Evolutionary conservation across 35 echinoderm and acorn worm species (phyloP).

Genomic region (Ophioderma brevispina): DNA sequence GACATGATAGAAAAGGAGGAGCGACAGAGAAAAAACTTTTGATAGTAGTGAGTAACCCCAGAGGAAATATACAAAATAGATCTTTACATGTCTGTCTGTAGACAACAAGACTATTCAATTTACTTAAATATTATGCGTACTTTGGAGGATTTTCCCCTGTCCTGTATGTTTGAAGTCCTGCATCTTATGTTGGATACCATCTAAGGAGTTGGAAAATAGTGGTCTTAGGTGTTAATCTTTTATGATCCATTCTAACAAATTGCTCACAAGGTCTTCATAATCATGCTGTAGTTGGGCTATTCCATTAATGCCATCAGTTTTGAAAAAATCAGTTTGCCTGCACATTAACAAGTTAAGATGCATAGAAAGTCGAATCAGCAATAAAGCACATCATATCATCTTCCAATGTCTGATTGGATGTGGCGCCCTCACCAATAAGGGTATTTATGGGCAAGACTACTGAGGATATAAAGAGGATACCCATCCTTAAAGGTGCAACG

Average conservation of each 20-base stretch:
- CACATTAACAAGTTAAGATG: background rate
- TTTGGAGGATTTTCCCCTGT: constrained; percentile 94
- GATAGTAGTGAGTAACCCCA: background rate
- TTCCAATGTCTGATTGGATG: background rate
- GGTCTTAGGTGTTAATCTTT: constrained; percentile 58
- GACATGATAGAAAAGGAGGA: too few relatives aligned
- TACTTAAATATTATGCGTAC: constrained; percentile 38
- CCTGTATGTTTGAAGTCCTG: constrained; percentile 81
- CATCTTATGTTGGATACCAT: constrained; percentile 87
- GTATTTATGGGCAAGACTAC: background rate
- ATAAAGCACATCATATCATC: background rate
- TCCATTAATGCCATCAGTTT: constrained; percentile 79
- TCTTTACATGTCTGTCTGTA: background rate
- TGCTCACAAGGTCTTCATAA: constrained; percentile 78
- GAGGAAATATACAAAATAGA: background rate
- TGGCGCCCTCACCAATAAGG: background rate
- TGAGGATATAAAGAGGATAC: too few relatives aligned
- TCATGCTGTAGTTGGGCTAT: constrained; percentile 64
- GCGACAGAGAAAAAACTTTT: too few relatives aligned
- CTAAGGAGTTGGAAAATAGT: constrained; percentile 85
- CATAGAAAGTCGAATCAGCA: background rate
- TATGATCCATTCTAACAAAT: constrained; percentile 89
- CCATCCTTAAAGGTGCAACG: too few relatives aligned
- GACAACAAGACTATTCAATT: background rate
- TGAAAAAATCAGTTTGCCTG: too few relatives aligned